A percentile compares a stretch with the other conserved stretches of the same genome.
These are phyloP conservation scores for Cyprinodon diabolis DNA, from an alignment of 2,797 vertebrate genomes.

Conservation along the genomic window DNA sequence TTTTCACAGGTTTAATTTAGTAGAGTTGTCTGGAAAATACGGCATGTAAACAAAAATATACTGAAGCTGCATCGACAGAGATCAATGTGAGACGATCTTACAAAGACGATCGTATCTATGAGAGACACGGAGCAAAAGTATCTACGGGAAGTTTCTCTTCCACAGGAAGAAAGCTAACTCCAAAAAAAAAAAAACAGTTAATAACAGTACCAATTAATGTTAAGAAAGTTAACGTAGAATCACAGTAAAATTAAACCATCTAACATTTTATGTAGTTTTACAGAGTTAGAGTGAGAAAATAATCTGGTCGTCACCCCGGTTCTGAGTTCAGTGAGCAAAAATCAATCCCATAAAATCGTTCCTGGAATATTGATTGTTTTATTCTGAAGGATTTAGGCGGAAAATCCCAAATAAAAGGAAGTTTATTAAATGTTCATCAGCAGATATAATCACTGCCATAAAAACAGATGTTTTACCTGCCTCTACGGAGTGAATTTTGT, in stretches of 20 bases:
- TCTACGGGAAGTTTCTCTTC: constrained; percentile 55
- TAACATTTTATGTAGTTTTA: not conserved
- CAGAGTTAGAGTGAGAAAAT: no score
- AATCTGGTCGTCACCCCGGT: not conserved
- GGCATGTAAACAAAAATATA: constrained; percentile 1
- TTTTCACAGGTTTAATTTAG: constrained; percentile 23
- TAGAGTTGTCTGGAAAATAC: constrained; percentile 28
- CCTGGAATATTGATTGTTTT: no score
- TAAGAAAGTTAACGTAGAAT: constrained; percentile 7
- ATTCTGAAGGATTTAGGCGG: no score
- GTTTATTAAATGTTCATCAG: no score
- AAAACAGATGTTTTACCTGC: no score
- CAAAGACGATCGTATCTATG: not conserved
- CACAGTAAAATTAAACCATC: not conserved
- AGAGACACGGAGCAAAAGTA: not conserved
- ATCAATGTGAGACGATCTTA: not conserved
- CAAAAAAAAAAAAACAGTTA: constrained; percentile 19
- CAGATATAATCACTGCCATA: no score
- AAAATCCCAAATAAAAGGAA: no score
- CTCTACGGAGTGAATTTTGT: no score
- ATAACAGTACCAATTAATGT: constrained; percentile 18
- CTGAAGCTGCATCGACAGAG: constrained; percentile 7
- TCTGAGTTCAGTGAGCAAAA: not conserved
- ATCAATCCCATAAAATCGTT: not conserved
- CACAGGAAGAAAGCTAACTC: constrained; percentile 67